phyloP scores from a whole-genome alignment of 2,888 invertebrate species.

The Rotaria macrura region DNA sequence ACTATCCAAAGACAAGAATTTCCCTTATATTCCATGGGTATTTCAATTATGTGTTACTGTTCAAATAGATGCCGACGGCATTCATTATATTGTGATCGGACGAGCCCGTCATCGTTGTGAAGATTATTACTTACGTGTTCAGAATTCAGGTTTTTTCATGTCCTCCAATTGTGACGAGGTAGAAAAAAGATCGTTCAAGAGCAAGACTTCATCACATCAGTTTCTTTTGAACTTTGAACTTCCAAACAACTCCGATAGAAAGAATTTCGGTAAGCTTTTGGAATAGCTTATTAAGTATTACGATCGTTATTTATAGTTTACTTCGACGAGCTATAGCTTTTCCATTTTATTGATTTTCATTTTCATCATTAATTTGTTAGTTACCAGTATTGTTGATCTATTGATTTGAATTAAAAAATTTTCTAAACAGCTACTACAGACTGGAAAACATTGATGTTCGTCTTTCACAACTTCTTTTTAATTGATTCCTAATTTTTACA shows the following conservation, averaged over 20 bases:
- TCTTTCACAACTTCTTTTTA: background rate
- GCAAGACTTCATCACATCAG: background rate
- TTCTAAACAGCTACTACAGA: background rate
- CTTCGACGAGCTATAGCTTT: background rate
- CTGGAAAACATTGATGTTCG: background rate
- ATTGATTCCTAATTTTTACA: background rate
- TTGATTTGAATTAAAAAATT: background rate
- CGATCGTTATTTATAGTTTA: background rate
- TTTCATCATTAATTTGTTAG: background rate
- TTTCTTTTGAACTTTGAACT: background rate
- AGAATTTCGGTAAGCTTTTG: background rate
- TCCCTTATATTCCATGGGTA: background rate
- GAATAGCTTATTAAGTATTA: background rate
- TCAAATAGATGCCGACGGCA: background rate
- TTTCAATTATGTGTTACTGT: background rate
- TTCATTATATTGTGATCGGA: background rate
- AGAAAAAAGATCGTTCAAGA: background rate
- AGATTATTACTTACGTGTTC: background rate
- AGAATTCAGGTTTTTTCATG: background rate
- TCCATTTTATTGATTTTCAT: background rate
- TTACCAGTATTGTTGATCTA: background rate
- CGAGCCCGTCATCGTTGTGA: background rate
- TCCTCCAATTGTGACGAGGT: background rate
- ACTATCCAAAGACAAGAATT: background rate
- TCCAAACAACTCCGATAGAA: background rate